These are phyloP conservation scores for Liodrosophila aerea DNA, from an alignment of 2,888 invertebrate genomes.

Conservation along the genomic window DNA sequence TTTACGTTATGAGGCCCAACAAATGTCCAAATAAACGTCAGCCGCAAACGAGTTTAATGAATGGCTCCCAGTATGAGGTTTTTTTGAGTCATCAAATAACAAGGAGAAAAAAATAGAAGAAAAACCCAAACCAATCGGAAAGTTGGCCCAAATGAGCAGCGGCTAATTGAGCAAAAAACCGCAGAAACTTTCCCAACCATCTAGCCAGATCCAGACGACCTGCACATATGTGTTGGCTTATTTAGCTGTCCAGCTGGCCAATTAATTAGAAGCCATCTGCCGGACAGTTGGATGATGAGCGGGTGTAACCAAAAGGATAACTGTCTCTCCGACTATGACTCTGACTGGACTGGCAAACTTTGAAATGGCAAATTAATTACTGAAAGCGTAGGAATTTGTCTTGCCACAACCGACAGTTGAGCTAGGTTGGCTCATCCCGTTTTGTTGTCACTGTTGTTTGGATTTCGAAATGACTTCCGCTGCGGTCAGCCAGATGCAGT, in stretches of 20 bases:
- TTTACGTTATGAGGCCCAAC: conserved; percentile 41
- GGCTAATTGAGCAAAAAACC: conserved; percentile 68
- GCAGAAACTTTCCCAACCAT: conserved; percentile 35
- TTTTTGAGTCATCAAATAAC: conserved; percentile 38
- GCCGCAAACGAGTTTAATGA: conserved; percentile 51
- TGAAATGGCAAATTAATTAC: conserved; percentile 77
- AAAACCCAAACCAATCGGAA: conserved; percentile 13
- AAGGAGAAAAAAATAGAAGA: conserved; percentile 5
- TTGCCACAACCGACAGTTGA: conserved; percentile 34
- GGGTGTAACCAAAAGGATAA: conserved; percentile 41
- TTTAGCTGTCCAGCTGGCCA: conserved; percentile 57
- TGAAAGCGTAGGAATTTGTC: conserved; percentile 73
- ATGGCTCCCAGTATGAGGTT: conserved; percentile 34
- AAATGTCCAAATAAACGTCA: conserved; percentile 70
- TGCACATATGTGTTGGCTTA: conserved; percentile 53
- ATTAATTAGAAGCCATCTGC: conserved; percentile 66
- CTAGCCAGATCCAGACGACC: not conserved
- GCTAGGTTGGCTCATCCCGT: not conserved
- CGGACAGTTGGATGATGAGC: conserved; percentile 31
- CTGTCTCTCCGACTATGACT: conserved; percentile 35
- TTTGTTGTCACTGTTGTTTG: conserved; percentile 64
- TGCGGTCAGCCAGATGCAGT: conserved; percentile 38
- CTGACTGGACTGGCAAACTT: conserved; percentile 56
- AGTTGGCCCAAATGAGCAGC: conserved; percentile 40
- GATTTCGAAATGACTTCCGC: conserved; percentile 69